Conservation (phyloP, 1,140 invertebrate species). For the Drosophila tsacasi region DNA sequence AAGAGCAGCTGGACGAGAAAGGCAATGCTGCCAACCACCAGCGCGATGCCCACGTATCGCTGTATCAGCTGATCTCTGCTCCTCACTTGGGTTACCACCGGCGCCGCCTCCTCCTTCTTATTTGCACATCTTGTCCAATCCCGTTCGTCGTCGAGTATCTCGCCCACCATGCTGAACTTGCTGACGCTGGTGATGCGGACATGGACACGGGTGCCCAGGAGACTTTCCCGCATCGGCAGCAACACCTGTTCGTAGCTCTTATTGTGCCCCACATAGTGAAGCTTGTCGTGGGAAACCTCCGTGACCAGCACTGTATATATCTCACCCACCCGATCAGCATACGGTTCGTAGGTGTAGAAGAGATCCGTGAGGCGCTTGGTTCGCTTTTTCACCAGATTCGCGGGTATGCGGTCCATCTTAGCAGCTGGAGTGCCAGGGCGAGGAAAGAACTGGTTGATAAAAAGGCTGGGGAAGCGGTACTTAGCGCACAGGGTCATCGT, state of each 20-base stretch:
- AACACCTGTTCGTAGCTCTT: conserved; percentile 98
- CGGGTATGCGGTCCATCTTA: conserved; percentile 91
- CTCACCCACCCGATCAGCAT: conserved; percentile 91
- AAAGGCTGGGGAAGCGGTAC: conserved; percentile 97
- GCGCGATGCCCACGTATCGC: conserved; percentile 41
- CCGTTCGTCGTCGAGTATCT: conserved; percentile 87
- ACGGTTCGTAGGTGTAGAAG: conserved; percentile 96
- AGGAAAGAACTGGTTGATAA: conserved; percentile 99
- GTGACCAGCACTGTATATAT: conserved; percentile 95
- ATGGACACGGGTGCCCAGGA: conserved; percentile 93
- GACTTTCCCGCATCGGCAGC: conserved; percentile 91
- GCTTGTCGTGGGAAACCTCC: conserved; percentile 96
- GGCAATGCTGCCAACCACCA: conserved; percentile 38
- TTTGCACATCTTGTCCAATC: conserved; percentile 71
- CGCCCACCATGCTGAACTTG: conserved; percentile 95
- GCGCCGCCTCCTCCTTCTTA: conserved; percentile 9
- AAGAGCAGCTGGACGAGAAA: conserved; percentile 54
- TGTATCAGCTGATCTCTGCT: conserved; percentile 27
- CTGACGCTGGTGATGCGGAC: conserved; percentile 91
- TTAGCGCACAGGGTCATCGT: conserved; percentile 94
- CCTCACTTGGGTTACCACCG: neutral
- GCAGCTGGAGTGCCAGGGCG: conserved; percentile 98
- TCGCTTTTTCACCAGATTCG: conserved; percentile 94
- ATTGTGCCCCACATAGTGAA: conserved; percentile 97
- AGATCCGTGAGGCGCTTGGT: conserved; percentile 95